A percentile compares a stretch with the other conserved stretches of the same genome.
Evolutionary conservation across 2,113 vertebrate genomes (phyloP).

Genomic region (Trichechus manatus): DNA sequence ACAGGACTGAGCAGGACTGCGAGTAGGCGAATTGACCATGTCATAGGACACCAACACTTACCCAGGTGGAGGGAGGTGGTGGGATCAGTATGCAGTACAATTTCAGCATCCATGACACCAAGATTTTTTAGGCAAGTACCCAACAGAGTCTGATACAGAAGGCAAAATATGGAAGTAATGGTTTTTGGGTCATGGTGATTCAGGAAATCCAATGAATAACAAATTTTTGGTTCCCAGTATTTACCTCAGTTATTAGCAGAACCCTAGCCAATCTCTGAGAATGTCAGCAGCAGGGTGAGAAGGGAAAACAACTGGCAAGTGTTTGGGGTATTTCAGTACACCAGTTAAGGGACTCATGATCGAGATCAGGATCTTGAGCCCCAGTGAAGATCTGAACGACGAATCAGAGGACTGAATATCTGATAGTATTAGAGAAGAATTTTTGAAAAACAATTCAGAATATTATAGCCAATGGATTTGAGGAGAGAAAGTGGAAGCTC

Average conservation of each 20-base stretch:
- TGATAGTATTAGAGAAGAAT: background rate
- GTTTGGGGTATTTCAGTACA: background rate
- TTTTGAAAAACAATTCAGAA: conserved; percentile 11
- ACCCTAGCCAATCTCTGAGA: background rate
- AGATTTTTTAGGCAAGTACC: background rate
- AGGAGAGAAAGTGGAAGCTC: background rate
- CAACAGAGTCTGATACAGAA: background rate
- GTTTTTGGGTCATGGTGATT: background rate
- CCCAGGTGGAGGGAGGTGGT: background rate
- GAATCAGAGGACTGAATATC: background rate
- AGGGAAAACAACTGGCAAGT: background rate
- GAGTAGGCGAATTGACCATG: background rate
- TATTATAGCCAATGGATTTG: background rate
- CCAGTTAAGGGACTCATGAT: background rate
- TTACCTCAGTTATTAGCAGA: conserved; percentile 9
- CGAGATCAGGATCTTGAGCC: background rate
- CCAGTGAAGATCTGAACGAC: background rate
- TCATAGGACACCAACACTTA: background rate
- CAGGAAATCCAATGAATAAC: background rate
- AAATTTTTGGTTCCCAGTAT: background rate
- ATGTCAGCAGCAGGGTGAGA: background rate
- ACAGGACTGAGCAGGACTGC: background rate
- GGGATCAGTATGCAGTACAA: background rate
- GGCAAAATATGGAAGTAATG: background rate
- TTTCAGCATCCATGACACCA: background rate